A percentile compares a stretch with the other conserved stretches of the same genome.
Conservation (phyloP, 2,797 vertebrate species). For the Artibeus jamaicensis region DNA sequence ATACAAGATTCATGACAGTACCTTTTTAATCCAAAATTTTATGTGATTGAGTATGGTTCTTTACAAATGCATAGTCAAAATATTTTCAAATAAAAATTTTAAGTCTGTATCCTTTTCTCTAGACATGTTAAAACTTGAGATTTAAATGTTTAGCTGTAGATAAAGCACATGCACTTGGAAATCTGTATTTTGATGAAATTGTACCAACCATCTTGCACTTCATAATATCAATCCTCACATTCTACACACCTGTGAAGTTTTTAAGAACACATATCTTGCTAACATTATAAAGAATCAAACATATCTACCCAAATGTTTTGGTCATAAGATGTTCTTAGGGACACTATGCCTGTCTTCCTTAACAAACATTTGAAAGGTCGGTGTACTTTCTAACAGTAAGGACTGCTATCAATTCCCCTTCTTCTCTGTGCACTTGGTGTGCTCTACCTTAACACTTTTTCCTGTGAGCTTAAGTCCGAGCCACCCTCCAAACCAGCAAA, state of each 20-base stretch:
- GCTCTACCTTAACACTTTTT: not conserved
- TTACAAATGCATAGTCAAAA: not conserved
- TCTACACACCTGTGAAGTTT: not conserved
- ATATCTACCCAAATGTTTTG: not conserved
- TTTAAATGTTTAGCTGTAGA: not conserved
- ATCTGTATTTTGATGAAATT: not conserved
- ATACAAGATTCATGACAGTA: not conserved
- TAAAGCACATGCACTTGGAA: not conserved
- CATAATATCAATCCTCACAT: not conserved
- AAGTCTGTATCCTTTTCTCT: not conserved
- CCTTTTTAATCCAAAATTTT: not conserved
- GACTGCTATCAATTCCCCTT: not conserved
- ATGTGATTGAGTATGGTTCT: not conserved
- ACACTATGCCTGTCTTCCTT: not conserved
- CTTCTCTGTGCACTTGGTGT: not conserved
- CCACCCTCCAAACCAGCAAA: not conserved
- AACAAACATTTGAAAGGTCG: not conserved
- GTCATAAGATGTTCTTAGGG: not conserved
- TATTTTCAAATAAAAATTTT: slow-evolving; percentile 30
- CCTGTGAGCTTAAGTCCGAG: not conserved
- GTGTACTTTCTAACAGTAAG: not conserved
- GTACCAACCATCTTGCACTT: not conserved
- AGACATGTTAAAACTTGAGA: not conserved
- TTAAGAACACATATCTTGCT: not conserved
- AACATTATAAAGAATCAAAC: not conserved